phyloP scores from a whole-genome alignment of 2,888 invertebrate genomes.

The Perizoma flavofasciatum region DNA sequence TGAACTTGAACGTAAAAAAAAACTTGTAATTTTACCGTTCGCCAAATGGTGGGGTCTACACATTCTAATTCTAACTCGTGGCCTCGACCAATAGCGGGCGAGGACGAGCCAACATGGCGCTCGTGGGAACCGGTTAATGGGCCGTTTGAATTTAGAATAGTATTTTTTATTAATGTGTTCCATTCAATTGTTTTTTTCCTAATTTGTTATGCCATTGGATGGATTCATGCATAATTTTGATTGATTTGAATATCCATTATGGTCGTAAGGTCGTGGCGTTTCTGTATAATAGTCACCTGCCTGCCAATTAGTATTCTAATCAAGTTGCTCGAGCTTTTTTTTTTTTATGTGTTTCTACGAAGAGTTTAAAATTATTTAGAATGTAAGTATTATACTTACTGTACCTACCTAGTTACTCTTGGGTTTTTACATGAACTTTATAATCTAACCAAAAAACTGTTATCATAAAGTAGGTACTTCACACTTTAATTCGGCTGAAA shows the following conservation, averaged over 20 bases:
- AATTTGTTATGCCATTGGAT: constrained; percentile 40
- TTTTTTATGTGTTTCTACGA: too few relatives aligned
- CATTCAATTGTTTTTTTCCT: constrained; percentile 70
- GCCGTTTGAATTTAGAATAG: constrained; percentile 83
- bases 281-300: constrained; percentile 31
- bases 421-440: too few relatives aligned
- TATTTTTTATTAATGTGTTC: constrained; percentile 78
- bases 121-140: constrained; percentile 83
- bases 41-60: constrained; percentile 83
- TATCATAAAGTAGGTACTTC: too few relatives aligned
- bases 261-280: constrained; percentile 32
- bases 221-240: constrained; percentile 31
- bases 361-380: too few relatives aligned
- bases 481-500: too few relatives aligned
- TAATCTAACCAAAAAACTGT: too few relatives aligned
- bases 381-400: too few relatives aligned
- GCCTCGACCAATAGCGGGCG: constrained; percentile 81
- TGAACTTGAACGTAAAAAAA: constrained; percentile 71
- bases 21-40: constrained; percentile 78
- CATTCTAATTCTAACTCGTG: constrained; percentile 82
- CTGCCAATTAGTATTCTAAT: constrained; percentile 17
- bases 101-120: constrained; percentile 81
- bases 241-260: constrained; percentile 38
- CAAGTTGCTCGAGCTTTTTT: neutral
- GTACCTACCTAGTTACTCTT: too few relatives aligned